Evolutionary conservation across 1,140 invertebrate species (phyloP).

Genomic region (Tenebrio molitor): DNA sequence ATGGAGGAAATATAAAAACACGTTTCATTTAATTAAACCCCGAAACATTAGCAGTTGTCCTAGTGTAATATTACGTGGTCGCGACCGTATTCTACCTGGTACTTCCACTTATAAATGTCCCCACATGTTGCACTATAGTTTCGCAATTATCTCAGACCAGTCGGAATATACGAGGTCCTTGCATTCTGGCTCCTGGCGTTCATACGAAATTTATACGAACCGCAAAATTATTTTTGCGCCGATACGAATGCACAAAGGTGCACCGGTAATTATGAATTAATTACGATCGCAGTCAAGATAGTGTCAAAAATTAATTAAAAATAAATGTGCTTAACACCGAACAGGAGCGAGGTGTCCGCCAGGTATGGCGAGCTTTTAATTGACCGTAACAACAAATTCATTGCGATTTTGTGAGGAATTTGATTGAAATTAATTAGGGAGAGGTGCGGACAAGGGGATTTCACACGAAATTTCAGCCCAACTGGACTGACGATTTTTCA

Average conservation of each 20-base stretch:
- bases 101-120: slow-evolving; percentile 64
- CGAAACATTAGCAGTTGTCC: slow-evolving; percentile 48
- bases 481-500: too few relatives aligned
- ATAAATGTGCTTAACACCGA: slow-evolving; percentile 23
- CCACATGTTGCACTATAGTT: slow-evolving; percentile 66
- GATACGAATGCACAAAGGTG: too few relatives aligned
- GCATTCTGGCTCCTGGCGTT: slow-evolving; percentile 8
- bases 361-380: too few relatives aligned
- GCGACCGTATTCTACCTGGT: slow-evolving; percentile 59
- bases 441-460: not conserved
- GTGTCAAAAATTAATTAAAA: slow-evolving; percentile 38
- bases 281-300: slow-evolving; percentile 23
- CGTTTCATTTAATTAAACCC: slow-evolving; percentile 56
- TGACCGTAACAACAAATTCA: not conserved
- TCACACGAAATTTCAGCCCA: not conserved
- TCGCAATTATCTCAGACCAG: slow-evolving; percentile 64
- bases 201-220: slow-evolving; percentile 29
- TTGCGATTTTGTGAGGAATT: slow-evolving; percentile 9
- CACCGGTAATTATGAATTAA: slow-evolving; percentile 21
- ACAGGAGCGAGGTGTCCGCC: not conserved
- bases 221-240: too few relatives aligned
- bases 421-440: not conserved
- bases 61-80: slow-evolving; percentile 51
- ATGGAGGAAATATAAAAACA: slow-evolving; percentile 54
- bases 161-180: slow-evolving; percentile 51